Conservation (phyloP, 2,888 invertebrate genomes). For the Diabrotica balteata region DNA sequence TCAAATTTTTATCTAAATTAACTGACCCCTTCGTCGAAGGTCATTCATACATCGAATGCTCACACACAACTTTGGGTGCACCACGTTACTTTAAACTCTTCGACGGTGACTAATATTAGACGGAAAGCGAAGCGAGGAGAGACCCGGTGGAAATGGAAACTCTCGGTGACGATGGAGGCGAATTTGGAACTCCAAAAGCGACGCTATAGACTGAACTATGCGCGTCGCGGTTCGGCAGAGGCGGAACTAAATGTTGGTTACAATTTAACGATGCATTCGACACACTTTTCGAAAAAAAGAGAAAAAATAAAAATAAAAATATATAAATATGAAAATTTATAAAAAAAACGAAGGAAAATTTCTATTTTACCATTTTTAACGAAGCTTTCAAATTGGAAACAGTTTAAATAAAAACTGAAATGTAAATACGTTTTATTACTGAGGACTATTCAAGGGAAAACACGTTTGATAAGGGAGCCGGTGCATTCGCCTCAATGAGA, state of each 20-base stretch:
- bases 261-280: background rate
- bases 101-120: constrained; percentile 30
- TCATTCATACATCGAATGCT: background rate
- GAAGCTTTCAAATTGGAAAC: too few relatives aligned
- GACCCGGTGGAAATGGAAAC: constrained; percentile 18
- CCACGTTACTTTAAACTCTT: constrained; percentile 24
- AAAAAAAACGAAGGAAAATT: too few relatives aligned
- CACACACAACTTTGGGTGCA: background rate
- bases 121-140: constrained; percentile 8
- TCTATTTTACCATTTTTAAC: too few relatives aligned
- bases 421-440: too few relatives aligned
- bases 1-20: background rate
- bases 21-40: constrained; percentile 15
- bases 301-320: too few relatives aligned
- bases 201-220: constrained; percentile 8
- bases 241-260: background rate
- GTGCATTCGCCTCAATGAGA: too few relatives aligned
- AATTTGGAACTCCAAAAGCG: constrained; percentile 19
- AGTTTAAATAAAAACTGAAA: too few relatives aligned
- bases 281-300: too few relatives aligned
- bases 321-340: too few relatives aligned
- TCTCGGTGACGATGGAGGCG: constrained; percentile 10
- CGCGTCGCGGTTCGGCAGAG: constrained; percentile 11
- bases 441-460: too few relatives aligned
- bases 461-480: too few relatives aligned